Conservation (phyloP, 2,888 invertebrate genomes). For the Rotaria macrura region DNA sequence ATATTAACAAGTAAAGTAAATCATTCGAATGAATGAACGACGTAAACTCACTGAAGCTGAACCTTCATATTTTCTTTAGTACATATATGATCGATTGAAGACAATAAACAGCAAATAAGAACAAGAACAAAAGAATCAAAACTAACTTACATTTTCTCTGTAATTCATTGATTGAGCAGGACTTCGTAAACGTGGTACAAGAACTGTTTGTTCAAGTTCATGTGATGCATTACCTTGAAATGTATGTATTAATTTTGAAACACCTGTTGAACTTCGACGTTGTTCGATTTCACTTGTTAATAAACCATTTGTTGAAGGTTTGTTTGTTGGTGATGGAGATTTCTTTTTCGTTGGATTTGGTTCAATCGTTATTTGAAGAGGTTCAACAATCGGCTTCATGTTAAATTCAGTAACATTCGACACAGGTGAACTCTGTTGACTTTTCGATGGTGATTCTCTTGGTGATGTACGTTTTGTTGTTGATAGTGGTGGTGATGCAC, state of each 20-base stretch:
- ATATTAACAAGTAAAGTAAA: background rate
- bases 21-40: background rate
- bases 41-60: background rate
- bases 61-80: background rate
- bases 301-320: background rate
- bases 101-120: background rate
- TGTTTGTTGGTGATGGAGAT: background rate
- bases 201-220: slow-evolving; percentile 10
- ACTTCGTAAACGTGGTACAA: slow-evolving; percentile 1
- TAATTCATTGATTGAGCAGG: background rate
- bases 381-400: slow-evolving; percentile 19
- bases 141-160: background rate
- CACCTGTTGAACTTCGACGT: background rate
- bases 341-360: background rate
- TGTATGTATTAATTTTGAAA: background rate
- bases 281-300: background rate
- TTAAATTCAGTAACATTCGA: background rate
- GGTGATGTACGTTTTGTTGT: background rate
- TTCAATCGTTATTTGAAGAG: background rate
- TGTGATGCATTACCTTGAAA: background rate
- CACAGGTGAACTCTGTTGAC: background rate
- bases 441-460: slow-evolving; percentile 2
- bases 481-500: background rate
- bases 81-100: background rate
- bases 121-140: background rate